phyloP scores from a whole-genome alignment of 2,113 vertebrate species.

The Thermophis baileyi region DNA sequence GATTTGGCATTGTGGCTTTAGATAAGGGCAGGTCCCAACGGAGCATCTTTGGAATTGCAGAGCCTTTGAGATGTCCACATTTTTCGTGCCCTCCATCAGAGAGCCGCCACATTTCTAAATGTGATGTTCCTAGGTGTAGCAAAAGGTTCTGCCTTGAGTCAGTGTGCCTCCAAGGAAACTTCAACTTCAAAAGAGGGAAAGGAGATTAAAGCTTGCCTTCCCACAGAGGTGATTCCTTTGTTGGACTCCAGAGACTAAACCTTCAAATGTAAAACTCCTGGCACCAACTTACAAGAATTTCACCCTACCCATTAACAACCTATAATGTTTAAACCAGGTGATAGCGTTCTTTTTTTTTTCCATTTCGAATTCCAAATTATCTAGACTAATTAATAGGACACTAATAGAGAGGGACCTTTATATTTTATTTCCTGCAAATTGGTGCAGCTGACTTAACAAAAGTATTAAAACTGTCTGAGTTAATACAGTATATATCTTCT shows the following conservation, averaged over 20 bases:
- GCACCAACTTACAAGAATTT: background rate
- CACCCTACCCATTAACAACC: background rate
- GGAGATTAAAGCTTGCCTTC: conserved; percentile 44
- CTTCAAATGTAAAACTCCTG: background rate
- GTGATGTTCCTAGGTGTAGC: background rate
- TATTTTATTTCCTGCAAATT: conserved; percentile 35
- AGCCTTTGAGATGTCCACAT: conserved; percentile 21
- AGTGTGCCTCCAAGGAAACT: conserved; percentile 46
- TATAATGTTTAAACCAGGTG: conserved; percentile 20
- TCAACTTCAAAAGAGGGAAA: conserved; percentile 10
- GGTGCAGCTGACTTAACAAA: conserved; percentile 45
- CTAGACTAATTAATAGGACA: conserved; percentile 51
- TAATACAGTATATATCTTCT: conserved; percentile 27
- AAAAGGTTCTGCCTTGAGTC: conserved; percentile 5
- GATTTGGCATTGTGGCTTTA: background rate
- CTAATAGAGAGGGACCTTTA: conserved; percentile 32
- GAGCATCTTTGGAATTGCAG: background rate
- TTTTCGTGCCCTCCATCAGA: conserved; percentile 8
- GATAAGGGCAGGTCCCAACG: conserved; percentile 5
- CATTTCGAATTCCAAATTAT: conserved; percentile 57
- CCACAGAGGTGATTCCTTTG: conserved; percentile 13
- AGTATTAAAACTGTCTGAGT: conserved; percentile 31
- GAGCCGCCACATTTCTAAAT: conserved; percentile 9
- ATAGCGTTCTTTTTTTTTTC: conserved; percentile 42
- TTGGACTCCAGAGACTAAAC: conserved; percentile 12